A percentile compares a stretch with the other conserved stretches of the same genome.
These are phyloP conservation scores for Villa cingulata DNA, from an alignment of 2,888 invertebrate genomes.

Conservation along the genomic window DNA sequence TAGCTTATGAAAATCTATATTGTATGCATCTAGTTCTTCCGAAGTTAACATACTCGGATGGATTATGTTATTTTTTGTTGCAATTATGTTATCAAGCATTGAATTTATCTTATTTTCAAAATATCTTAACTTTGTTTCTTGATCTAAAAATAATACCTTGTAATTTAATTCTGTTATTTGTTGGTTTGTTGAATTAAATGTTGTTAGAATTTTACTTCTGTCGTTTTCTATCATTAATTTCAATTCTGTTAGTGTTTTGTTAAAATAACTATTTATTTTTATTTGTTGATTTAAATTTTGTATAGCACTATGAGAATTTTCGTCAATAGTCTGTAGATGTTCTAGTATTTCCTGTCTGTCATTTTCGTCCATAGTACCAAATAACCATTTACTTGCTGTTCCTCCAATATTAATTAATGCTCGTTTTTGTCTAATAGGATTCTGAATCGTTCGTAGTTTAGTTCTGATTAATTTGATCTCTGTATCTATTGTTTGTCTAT, in stretches of 20 bases:
- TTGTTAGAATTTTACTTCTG: no score
- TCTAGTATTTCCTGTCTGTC: conserved; percentile 3
- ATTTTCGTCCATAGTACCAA: conserved; percentile 3
- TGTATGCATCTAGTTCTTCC: conserved; percentile 1
- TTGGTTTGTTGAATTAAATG: no score
- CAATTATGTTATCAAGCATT: conserved; percentile 5
- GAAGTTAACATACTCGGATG: conserved; percentile 7
- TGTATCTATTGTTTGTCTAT: no score
- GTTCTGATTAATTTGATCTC: no score
- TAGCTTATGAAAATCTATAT: conserved; percentile 5
- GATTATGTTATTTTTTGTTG: conserved; percentile 3
- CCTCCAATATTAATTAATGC: conserved; percentile 3
- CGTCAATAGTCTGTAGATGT: background rate
- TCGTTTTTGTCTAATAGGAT: background rate
- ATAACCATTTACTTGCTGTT: background rate
- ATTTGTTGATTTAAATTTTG: no score
- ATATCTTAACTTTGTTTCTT: conserved; percentile 4
- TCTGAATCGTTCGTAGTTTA: no score
- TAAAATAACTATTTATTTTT: conserved; percentile 1
- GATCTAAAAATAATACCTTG: conserved; percentile 1
- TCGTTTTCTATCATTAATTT: conserved; percentile 2
- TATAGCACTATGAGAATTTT: no score
- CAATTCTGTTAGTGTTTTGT: background rate
- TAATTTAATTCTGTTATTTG: no score
- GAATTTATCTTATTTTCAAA: conserved; percentile 6